Conservation (phyloP, 2,113 vertebrate species). For the Mohoua ochrocephala region DNA sequence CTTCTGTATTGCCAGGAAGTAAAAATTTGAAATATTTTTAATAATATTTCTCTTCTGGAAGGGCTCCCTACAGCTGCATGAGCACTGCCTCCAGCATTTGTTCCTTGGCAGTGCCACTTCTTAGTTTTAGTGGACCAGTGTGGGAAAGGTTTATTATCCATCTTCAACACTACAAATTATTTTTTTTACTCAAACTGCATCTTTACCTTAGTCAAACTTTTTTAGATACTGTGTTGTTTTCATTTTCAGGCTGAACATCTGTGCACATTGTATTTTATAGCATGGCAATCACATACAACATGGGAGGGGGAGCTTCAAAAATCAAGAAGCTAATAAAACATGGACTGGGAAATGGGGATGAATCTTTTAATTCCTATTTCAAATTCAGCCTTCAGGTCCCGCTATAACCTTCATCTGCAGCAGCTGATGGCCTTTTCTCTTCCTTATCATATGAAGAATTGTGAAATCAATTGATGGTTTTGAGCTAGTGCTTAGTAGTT, state of each 20-base stretch:
- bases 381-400: background rate
- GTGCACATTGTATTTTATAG: background rate
- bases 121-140: background rate
- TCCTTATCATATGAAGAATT: background rate
- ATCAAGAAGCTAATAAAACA: background rate
- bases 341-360: background rate
- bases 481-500: background rate
- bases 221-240: background rate
- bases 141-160: background rate
- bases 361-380: background rate
- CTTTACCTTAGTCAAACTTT: background rate
- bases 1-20: constrained; percentile 75
- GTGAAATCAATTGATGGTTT: background rate
- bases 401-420: background rate
- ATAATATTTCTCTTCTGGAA: background rate
- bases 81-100: background rate
- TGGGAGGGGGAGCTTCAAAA: background rate
- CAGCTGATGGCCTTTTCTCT: background rate
- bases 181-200: background rate
- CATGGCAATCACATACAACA: background rate
- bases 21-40: constrained; percentile 33
- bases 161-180: background rate
- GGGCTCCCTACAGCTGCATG: background rate
- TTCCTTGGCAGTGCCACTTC: background rate
- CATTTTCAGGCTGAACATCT: background rate